Percentiles rank a stretch among this genome's conserved stretches.
Conservation (phyloP, 1,140 invertebrate genomes). For the Cephus cinctus region DNA sequence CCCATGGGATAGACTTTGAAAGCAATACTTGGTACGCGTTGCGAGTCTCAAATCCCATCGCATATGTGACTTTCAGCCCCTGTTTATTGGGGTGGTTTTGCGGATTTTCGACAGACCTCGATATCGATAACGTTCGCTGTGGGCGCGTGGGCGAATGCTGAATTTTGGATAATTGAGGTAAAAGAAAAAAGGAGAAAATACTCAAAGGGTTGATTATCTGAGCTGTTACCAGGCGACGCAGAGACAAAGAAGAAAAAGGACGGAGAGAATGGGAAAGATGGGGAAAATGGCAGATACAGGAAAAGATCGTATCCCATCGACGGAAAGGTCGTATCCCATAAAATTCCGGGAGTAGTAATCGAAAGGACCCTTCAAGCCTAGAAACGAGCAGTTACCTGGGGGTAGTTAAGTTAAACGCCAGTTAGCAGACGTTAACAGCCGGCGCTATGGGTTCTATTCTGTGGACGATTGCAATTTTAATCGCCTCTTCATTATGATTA, state of each 20-base stretch:
- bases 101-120: no score
- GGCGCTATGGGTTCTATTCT: slow-evolving; percentile 45
- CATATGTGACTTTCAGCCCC: slow-evolving; percentile 38
- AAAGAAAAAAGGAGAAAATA: no score
- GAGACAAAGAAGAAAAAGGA: no score
- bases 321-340: slow-evolving; percentile 34
- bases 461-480: slow-evolving; percentile 55
- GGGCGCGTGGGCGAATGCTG: no score
- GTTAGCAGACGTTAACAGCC: slow-evolving; percentile 53
- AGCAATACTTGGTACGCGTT: slow-evolving; percentile 32
- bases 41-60: slow-evolving; percentile 21
- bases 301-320: slow-evolving; percentile 16
- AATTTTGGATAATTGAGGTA: no score
- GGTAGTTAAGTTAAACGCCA: slow-evolving; percentile 56
- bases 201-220: no score
- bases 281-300: no score
- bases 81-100: no score
- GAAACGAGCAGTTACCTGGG: slow-evolving; percentile 54
- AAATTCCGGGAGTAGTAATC: slow-evolving; percentile 49
- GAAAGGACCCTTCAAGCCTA: slow-evolving; percentile 54
- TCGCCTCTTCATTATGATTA: slow-evolving; percentile 54
- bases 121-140: no score
- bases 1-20: slow-evolving; percentile 39
- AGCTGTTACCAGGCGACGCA: no score
- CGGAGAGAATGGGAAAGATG: background rate